A percentile compares a stretch with the other conserved stretches of the same genome.
phyloP scores from a whole-genome alignment of 2,888 invertebrate genomes.

The Oligia strigilis region DNA sequence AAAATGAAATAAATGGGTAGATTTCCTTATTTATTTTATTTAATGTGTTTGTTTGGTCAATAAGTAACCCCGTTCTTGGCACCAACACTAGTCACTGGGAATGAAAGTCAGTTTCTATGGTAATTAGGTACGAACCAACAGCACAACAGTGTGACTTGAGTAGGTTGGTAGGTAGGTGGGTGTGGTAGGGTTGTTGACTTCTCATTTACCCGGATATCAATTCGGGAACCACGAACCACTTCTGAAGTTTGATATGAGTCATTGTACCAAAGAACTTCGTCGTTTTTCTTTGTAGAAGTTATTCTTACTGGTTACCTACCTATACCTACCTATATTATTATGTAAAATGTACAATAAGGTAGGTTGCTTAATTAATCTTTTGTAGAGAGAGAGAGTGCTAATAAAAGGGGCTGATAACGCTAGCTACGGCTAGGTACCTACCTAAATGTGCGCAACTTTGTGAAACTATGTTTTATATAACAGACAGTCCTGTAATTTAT shows the following conservation, averaged over 20 bases:
- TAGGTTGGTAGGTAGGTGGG: neutral
- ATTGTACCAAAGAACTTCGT: neutral
- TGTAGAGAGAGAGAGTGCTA: neutral
- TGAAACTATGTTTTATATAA: neutral
- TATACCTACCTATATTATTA: neutral
- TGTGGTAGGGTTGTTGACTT: constrained; percentile 5
- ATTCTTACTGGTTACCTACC: neutral
- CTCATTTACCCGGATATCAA: neutral
- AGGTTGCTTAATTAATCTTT: constrained; percentile 4
- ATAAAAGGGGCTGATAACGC: neutral
- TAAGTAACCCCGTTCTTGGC: neutral
- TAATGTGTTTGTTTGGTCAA: neutral
- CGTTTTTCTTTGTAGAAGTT: neutral
- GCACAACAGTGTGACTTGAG: constrained; percentile 4
- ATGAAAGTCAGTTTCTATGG: constrained; percentile 37
- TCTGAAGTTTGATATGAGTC: neutral
- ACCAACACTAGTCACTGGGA: neutral
- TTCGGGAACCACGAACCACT: neutral
- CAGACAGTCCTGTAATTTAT: neutral
- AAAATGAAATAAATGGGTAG: neutral
- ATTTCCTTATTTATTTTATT: constrained; percentile 11
- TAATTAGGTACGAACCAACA: neutral
- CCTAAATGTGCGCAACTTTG: neutral
- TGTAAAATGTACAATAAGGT: constrained; percentile 8
- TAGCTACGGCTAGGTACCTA: neutral